These are phyloP conservation scores for Deroplatys truncata DNA, from an alignment of 2,888 invertebrate species.

Conservation along the genomic window DNA sequence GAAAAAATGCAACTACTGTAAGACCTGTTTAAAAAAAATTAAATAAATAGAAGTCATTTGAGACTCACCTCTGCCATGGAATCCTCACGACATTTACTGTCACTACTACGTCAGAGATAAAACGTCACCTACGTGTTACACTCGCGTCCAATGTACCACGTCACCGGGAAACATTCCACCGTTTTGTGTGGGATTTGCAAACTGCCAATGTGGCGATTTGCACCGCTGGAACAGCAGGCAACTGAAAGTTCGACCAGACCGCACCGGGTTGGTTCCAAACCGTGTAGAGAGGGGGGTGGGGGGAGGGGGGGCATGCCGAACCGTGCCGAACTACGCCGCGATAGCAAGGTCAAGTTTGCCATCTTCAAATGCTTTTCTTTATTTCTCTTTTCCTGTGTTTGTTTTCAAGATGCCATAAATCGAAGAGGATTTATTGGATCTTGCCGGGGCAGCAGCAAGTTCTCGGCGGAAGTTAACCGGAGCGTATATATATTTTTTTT, in stretches of 20 bases:
- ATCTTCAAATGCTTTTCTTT: not conserved
- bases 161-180: not conserved
- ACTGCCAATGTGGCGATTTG: not conserved
- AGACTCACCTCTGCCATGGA: not conserved
- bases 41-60: not conserved
- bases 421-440: not conserved
- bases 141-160: not conserved
- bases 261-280: not conserved
- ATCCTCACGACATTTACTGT: not conserved
- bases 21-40: too few species aligned
- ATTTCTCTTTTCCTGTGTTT: not conserved
- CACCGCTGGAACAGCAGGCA: not conserved
- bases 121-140: not conserved
- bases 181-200: not conserved
- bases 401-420: constrained; percentile 8
- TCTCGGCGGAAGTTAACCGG: not conserved
- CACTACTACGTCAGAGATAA: not conserved
- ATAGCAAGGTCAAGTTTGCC: constrained; percentile 28
- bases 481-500: not conserved
- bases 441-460: not conserved
- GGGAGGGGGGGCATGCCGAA: constrained; percentile 28
- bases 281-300: not conserved
- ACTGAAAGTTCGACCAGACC: not conserved
- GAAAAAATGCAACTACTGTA: too few species aligned
- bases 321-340: constrained; percentile 34